Evolutionary conservation across 2,888 invertebrate genomes (phyloP).

Genomic region (Eulithis testata): DNA sequence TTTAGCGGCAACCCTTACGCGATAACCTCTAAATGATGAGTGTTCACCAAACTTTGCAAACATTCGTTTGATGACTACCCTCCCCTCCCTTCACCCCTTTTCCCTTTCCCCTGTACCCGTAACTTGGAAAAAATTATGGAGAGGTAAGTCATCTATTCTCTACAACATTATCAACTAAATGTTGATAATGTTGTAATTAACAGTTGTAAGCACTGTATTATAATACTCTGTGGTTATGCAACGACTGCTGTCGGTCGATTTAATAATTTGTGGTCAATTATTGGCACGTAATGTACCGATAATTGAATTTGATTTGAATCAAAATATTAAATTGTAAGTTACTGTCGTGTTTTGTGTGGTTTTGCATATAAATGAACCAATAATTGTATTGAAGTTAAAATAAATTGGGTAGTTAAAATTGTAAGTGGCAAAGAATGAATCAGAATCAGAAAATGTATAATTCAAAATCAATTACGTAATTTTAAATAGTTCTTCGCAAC

Average conservation of each 20-base stretch:
- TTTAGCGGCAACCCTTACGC: constrained; percentile 26
- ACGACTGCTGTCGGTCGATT: not conserved
- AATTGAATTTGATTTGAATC: not conserved
- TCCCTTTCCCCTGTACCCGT: not conserved
- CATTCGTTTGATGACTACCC: constrained; percentile 18
- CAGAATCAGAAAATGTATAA: too few species aligned
- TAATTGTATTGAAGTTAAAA: too few species aligned
- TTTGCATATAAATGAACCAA: too few species aligned
- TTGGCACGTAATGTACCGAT: not conserved
- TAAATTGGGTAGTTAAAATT: too few species aligned
- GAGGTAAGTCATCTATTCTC: constrained; percentile 13
- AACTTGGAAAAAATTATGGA: constrained; percentile 25
- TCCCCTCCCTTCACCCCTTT: not conserved
- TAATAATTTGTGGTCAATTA: not conserved
- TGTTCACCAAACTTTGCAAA: constrained; percentile 26
- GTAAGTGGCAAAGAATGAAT: too few species aligned
- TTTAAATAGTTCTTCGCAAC: too few species aligned
- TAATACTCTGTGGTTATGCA: not conserved
- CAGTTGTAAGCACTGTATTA: constrained; percentile 11
- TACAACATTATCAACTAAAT: too few species aligned
- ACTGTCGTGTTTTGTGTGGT: too few species aligned
- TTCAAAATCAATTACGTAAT: too few species aligned
- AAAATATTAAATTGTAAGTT: not conserved
- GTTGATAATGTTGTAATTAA: too few species aligned
- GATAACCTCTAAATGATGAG: constrained; percentile 32